Base-by-base conservation (phyloP, 1,140 invertebrate genomes). In the Aricia agestis region DNA sequence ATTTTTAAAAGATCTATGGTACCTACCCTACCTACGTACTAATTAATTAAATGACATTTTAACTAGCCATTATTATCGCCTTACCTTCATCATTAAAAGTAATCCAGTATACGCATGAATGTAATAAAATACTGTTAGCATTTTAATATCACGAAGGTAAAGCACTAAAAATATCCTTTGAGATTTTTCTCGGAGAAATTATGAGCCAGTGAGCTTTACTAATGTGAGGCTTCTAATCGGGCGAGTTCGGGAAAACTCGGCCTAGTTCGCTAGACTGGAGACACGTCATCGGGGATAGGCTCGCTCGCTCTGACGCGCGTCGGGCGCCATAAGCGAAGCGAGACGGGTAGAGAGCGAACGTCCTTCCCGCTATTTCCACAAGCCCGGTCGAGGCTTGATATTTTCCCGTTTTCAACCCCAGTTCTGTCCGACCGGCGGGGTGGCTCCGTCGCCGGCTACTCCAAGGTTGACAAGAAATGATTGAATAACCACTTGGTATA, bases 401-500 rank as follows among this genome's bases (percentile, higher is more conserved):
- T 84, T 89, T 87, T 89, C 86, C 84, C 83, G 85, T 87, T 79
- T 86, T 83, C 80, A 86, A 78, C 74, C 79, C 76, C 82, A 90
- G 86, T 90, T 80, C 77, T 71, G 78, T 82, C 78, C 80, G 72
- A 63, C 73, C 69, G 57, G 63, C 69, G 69, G 57, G 59, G 61
- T 58, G 32, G 45, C 17, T 66, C 58, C 25, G 45, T 67, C 66
- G 17, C 67, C 6, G 52, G 66, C 25, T 36, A 36, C 25, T 71
- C 75, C 36, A 9, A 61, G 63, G 79, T 79, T 82, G 66, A 78
- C 75, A 82, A 81, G 80, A 76, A 81, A 83, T 84, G 83, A 83
- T 89, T 87, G 78, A 87, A 78, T 87, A 89, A 86, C 81, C 81
- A 79, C 74, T 72, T 78, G 58, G 69, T 68, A 72, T 71, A 63